These are phyloP conservation scores for Tetranychus truncatus DNA, from an alignment of 2,888 invertebrate genomes.

Conservation along the genomic window DNA sequence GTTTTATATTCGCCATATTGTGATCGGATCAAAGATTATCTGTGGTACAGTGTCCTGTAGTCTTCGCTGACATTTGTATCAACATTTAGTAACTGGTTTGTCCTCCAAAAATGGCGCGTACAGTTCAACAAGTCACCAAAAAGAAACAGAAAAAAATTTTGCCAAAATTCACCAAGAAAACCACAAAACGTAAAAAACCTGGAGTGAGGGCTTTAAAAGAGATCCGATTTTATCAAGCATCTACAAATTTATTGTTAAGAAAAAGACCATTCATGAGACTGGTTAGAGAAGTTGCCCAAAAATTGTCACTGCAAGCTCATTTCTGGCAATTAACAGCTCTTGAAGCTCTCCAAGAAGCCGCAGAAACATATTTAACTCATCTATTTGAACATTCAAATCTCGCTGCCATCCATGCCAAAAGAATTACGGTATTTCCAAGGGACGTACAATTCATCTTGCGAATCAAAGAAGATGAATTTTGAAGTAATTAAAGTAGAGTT, in stretches of 20 bases:
- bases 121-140: background rate
- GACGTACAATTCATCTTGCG: background rate
- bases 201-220: background rate
- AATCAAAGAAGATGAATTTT: background rate
- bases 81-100: background rate
- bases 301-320: background rate
- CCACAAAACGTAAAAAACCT: background rate
- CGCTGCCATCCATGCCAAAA: conserved; percentile 4
- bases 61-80: no score
- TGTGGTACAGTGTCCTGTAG: no score
- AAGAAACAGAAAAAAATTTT: background rate
- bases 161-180: background rate
- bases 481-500: no score
- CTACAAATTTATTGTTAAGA: background rate
- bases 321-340: background rate
- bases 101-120: background rate
- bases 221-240: background rate
- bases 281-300: background rate
- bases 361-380: background rate
- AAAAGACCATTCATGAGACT: background rate
- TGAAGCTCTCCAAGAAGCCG: background rate
- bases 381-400: conserved; percentile 5
- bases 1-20: no score
- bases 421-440: background rate
- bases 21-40: no score